Conservation (phyloP, 2,888 invertebrate species). For the Chloroclystis v-ata region DNA sequence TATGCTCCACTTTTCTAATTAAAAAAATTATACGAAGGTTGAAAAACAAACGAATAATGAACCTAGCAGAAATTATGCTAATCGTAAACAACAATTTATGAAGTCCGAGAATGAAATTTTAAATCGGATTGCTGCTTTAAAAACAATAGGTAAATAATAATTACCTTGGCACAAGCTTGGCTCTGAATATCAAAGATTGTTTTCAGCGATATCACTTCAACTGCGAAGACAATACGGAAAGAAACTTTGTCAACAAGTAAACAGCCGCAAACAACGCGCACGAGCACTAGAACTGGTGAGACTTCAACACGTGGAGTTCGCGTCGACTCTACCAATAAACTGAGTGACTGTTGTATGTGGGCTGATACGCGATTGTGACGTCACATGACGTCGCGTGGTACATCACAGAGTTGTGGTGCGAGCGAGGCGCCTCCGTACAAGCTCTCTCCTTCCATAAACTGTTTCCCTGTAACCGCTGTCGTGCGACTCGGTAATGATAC, state of each 20-base stretch:
- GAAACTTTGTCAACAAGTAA: constrained; percentile 34
- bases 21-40: background rate
- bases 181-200: constrained; percentile 15
- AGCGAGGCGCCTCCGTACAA: constrained; percentile 2
- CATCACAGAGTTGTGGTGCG: constrained; percentile 3
- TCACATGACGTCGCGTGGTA: constrained; percentile 48
- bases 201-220: constrained; percentile 30
- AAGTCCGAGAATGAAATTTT: too few species aligned
- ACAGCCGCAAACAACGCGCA: constrained; percentile 37
- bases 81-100: too few species aligned
- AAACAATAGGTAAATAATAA: constrained; percentile 5
- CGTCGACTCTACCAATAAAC: constrained; percentile 54
- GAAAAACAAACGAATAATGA: background rate
- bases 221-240: constrained; percentile 34
- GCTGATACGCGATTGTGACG: constrained; percentile 46
- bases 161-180: constrained; percentile 35
- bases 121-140: too few species aligned
- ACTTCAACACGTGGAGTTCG: constrained; percentile 47
- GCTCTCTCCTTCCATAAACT: constrained; percentile 23
- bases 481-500: constrained; percentile 8
- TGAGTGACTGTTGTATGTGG: constrained; percentile 39
- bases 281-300: constrained; percentile 38
- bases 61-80: too few species aligned
- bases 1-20: too few species aligned
- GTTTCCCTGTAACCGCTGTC: constrained; percentile 4